Evolutionary conservation across 2,113 vertebrate genomes (phyloP), one percentile per base, ranked within the genome.

Genomic region (Orthonyx spaldingii): DNA sequence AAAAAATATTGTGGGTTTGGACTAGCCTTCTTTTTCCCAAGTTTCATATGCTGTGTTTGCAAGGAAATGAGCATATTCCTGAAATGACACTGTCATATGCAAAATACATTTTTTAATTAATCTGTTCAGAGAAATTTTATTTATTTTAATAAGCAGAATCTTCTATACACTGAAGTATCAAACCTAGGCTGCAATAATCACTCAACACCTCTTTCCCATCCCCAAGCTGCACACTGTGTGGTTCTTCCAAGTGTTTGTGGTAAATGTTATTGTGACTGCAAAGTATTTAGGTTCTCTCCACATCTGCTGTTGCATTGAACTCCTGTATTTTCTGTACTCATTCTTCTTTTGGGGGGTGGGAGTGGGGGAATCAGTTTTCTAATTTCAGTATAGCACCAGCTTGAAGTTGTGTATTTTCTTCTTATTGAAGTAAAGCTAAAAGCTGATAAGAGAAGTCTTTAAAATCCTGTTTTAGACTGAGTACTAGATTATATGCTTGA

Each of bases 401-500:
- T 60, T 82, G 71, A 87, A 68, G 37, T 68, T 63, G 56, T 71
- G 16, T 91, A 37, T 91, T 89, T 95, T 84, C 76, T 91, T 80
- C 64, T 75, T 95, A 84, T 16, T 91, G 65, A 94, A 87, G 69
- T 95, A 94, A 92, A 83, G 84, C 89, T 94, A 78, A 79, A 95
- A 95, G 86, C 89, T 92, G 90, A 26, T 97, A 93, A 93, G 68
- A 96, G 87, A 84, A 75, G 87, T 87, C 87, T 94, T 92, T 89
- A 95, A 92, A 94, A 94, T 89, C 74, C 69, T 89, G 70, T 74
- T 92, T 95, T 89, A 81, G 74, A 78, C 86, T 46, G 84, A 90
- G 65, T 84, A 87, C 81, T 91, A 94, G 89, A 93, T 97, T 89
- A 95, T 93, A 89, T 93, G 89, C 93, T 91, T 82, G 94, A 87